Evolutionary conservation across 2,113 vertebrate genomes (phyloP).

Genomic region (Acanthisitta chloris): DNA sequence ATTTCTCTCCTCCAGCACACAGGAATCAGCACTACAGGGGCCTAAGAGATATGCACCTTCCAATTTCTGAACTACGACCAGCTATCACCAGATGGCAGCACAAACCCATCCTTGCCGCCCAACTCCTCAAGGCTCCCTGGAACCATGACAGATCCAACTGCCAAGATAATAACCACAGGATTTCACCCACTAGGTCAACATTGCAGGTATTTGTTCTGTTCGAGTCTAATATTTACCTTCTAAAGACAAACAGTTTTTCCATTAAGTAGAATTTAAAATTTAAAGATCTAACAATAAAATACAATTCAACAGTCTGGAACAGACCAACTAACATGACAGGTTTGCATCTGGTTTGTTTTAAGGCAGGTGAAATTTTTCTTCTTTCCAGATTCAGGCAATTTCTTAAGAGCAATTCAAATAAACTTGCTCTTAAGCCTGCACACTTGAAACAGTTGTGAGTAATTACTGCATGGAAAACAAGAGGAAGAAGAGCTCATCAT

Average conservation of each 20-base stretch:
- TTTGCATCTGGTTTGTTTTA: not conserved
- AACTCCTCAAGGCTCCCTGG: not conserved
- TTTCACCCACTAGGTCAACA: not conserved
- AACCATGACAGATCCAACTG: not conserved
- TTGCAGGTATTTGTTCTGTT: not conserved
- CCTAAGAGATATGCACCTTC: not conserved
- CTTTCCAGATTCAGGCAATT: not conserved
- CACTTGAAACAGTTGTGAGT: not conserved
- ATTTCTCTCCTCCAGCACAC: not conserved
- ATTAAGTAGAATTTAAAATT: not conserved
- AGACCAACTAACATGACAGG: not conserved
- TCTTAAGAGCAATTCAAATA: not conserved
- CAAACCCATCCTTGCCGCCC: not conserved
- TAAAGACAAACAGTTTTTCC: not conserved
- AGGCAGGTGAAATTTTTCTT: not conserved
- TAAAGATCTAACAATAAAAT: not conserved
- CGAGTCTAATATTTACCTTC: not conserved
- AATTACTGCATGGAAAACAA: not conserved
- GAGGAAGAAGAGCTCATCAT: not conserved
- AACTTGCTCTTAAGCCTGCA: not conserved
- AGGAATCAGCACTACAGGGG: not conserved
- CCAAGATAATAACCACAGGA: not conserved
- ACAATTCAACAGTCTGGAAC: not conserved
- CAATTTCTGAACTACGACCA: not conserved
- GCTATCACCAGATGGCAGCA: conserved; percentile 30